Base-by-base conservation (phyloP, 2,797 vertebrate species). In the Capromys pilorides region DNA sequence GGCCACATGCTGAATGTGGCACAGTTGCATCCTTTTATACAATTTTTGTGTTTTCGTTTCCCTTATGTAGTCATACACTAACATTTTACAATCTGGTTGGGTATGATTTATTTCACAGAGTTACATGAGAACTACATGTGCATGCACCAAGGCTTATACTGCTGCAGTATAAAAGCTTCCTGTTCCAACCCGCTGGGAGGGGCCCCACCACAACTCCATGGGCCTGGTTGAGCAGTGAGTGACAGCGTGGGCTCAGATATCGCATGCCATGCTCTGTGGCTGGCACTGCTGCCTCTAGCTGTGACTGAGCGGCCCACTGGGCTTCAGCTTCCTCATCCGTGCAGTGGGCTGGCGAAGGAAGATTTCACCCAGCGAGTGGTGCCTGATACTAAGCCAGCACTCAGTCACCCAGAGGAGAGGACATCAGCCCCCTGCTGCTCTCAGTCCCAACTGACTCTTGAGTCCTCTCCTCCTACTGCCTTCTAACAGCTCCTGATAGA, bases 191-290 rank as follows among this genome's bases (percentile, higher is more conserved):
- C 10, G 2, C 24, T 26, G 22, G 36, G 78, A 22, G 33, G 4
- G 33, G 4, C 33, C 33, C 51, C 6, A 21, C 18, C 51, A n/a
- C 18, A 36, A 59, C 64, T 33, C 31, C 66, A 9, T 0, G 24
- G 24, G 61, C 26, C n/a, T 36, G 78, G 19, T 24, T 6, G 5
- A 45, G 16, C 41, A 1, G 31, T 5, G 28, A 33, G 28, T 22
- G 57, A 31, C 28, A 57, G 1, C 0, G 0, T 4, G 71, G 33
- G 49, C 61, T 79, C 6, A 0, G 71, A 24, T 2, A 24, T 51
- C 67, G 31, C 28, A 36, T 36, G n/a, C n/a, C 2, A 12, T 69
- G 67, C 67, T n/a, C 67, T 19, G n/a, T 8, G 33, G 33, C 67
- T 59, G 16, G 49, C 6, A 5, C 22, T 77, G 45, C 78, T 18